Percentiles rank a stretch among this genome's conserved stretches.
phyloP scores from a whole-genome alignment of 1,140 invertebrate genomes.

The Musca domestica region DNA sequence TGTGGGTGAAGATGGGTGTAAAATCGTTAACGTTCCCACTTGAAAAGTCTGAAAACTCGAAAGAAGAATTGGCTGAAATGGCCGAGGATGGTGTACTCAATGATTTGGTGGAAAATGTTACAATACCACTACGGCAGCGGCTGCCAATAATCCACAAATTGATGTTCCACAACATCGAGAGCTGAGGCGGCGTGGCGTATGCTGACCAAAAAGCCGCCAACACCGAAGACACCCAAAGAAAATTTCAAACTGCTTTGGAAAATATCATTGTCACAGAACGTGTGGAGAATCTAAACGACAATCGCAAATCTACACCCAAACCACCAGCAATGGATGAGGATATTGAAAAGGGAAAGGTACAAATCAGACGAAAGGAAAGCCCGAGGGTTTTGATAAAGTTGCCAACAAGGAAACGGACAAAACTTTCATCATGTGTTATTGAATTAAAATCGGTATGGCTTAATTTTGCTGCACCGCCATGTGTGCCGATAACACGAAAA shows the following conservation, averaged over 20 bases:
- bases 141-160: constrained; percentile 34
- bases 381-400: constrained; percentile 46
- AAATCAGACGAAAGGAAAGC: constrained; percentile 26
- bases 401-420: constrained; percentile 52
- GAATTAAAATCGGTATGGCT: constrained; percentile 93
- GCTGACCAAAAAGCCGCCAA: constrained; percentile 49
- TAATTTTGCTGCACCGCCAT: constrained; percentile 94
- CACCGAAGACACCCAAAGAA: constrained; percentile 49
- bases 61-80: constrained; percentile 58
- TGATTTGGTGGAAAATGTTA: constrained; percentile 42
- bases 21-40: constrained; percentile 73
- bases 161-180: constrained; percentile 40
- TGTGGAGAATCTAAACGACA: constrained; percentile 24
- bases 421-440: constrained; percentile 76
- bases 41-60: constrained; percentile 67
- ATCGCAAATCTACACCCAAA: constrained; percentile 38
- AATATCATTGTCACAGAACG: constrained; percentile 34
- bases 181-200: constrained; percentile 47
- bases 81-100: constrained; percentile 53
- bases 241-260: constrained; percentile 41
- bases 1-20: constrained; percentile 77
- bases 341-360: constrained; percentile 41
- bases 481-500: constrained; percentile 90
- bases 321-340: constrained; percentile 40
- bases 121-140: constrained; percentile 23